These are phyloP conservation scores for Piaya cayana DNA, from an alignment of 2,113 vertebrate species.

Conservation along the genomic window DNA sequence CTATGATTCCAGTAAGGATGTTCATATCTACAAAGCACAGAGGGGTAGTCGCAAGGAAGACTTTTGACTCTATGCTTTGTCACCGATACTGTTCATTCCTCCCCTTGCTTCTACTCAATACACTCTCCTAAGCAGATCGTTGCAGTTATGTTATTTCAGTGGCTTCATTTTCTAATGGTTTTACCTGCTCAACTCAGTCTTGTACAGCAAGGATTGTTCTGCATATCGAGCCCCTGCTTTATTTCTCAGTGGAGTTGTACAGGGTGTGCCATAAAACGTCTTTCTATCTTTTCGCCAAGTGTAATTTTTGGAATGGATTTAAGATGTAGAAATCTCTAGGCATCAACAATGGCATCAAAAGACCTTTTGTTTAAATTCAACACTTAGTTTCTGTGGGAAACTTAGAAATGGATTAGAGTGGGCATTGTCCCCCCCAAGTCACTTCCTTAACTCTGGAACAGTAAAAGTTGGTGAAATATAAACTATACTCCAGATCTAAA, in stretches of 20 bases:
- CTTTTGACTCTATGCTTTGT: conserved; percentile 60
- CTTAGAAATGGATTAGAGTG: neutral
- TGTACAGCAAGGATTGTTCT: neutral
- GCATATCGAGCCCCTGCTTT: neutral
- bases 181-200: neutral
- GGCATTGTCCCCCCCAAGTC: neutral
- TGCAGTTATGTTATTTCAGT: neutral
- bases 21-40: conserved; percentile 85
- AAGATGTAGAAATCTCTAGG: neutral
- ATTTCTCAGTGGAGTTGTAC: neutral
- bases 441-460: neutral
- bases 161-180: neutral
- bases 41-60: conserved; percentile 72
- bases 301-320: neutral
- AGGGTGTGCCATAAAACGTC: neutral
- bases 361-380: neutral
- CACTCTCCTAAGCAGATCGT: neutral
- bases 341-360: neutral
- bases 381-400: neutral
- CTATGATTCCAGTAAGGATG: conserved; percentile 86
- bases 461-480: neutral
- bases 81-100: neutral
- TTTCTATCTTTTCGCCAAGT: neutral
- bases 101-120: neutral
- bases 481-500: neutral